Conservation (phyloP, 2,113 vertebrate genomes). For the Alexandromys fortis region DNA sequence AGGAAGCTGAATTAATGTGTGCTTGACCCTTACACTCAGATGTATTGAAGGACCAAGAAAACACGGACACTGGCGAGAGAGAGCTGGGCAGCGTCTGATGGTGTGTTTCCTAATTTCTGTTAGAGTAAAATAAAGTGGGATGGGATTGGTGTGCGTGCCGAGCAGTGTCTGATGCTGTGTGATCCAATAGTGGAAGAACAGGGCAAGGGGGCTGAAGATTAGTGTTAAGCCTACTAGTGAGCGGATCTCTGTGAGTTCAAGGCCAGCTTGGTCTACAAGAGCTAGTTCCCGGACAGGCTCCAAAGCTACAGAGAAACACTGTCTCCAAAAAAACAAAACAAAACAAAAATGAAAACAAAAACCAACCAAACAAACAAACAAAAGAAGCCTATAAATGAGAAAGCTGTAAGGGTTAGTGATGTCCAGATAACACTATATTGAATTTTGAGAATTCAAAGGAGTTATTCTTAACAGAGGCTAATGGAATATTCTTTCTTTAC, state of each 20-base stretch:
- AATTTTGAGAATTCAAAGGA: not conserved
- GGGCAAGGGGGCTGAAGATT: not conserved
- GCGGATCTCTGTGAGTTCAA: too few species aligned
- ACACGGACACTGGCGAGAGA: not conserved
- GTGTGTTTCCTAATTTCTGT: not conserved
- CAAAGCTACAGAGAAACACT: too few species aligned
- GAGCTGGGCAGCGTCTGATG: not conserved
- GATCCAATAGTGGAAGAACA: not conserved
- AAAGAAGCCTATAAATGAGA: not conserved
- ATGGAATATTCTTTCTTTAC: not conserved
- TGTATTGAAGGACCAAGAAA: not conserved
- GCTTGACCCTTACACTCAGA: not conserved
- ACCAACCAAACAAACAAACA: too few species aligned
- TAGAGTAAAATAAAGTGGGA: not conserved
- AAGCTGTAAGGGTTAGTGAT: not conserved
- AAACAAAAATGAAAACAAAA: too few species aligned
- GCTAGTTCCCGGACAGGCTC: too few species aligned
- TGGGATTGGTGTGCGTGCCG: not conserved
- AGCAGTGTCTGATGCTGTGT: not conserved
- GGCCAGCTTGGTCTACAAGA: too few species aligned
- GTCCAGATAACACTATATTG: not conserved
- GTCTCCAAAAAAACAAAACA: too few species aligned
- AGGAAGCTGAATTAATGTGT: not conserved
- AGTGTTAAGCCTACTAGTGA: not conserved
- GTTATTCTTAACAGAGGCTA: not conserved